Evolutionary conservation across 2,797 vertebrate genomes (phyloP), one percentile per base, ranked within the genome.

Genomic region (Tapera naevia): DNA sequence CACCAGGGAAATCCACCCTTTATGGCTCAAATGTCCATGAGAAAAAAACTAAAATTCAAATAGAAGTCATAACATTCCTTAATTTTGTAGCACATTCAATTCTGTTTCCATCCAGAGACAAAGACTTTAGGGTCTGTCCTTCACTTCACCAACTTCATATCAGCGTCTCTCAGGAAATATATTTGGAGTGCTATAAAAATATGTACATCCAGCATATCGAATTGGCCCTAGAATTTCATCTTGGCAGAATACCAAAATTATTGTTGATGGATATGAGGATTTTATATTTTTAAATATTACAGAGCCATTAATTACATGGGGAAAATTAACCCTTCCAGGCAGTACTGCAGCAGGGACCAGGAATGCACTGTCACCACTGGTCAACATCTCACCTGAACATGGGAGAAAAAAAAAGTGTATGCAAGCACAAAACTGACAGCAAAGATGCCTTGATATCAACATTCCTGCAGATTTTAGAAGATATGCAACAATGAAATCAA

Each of bases 221-320:
- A 88, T 91, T 87, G 88, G 87, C 69, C 53, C 25, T 13, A 64
- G 30, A 93, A 66, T 71, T 88, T 82, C 15, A 0, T 82, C 88
- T 95, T 94, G 85, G 90, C 92, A 83, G 41, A 67, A 28, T 25
- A 90, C 60, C 53, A 22, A 80, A 64, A 61, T 76, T 76, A 64
- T 54, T 80, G 57, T 80, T 94, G 78, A 93, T 61, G 74, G 32
- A 8, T 80, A 80, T 32, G 57, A 90, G 86, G 53, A 80, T 88
- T 91, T 96, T 85, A 21, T 87, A 86, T 74, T 73, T 74, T 76
- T 61, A 93, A 92, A 92, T 80, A 91, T 88, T 60, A 64, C 48
- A 61, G 50, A 93, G 25, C 15, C 78, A 39, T 84, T 93, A 89
- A 95, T 93, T 88, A 89, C 80, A 84, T 53, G 79, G 30, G 27